Evolutionary conservation across 2,888 invertebrate species (phyloP).

Genomic region (Drosophila pseudotakahashii): DNA sequence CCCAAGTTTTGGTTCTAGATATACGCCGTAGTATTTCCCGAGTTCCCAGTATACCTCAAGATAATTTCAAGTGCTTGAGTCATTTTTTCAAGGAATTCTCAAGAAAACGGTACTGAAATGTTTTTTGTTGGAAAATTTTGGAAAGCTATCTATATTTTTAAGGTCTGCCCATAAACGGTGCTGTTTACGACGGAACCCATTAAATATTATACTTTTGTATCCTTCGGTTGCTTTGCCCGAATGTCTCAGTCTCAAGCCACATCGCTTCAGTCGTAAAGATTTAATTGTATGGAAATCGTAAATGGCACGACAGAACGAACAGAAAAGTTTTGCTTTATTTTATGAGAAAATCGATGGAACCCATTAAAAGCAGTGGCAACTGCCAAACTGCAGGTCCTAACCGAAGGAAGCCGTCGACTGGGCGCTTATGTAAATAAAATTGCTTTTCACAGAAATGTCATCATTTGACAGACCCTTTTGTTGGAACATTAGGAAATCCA

Average conservation of each 20-base stretch:
- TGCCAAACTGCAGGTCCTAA: constrained; percentile 25
- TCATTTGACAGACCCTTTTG: constrained; percentile 23
- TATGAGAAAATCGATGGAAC: constrained; percentile 56
- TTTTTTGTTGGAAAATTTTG: not conserved
- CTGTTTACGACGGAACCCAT: constrained; percentile 22
- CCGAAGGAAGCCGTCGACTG: constrained; percentile 6
- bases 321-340: constrained; percentile 54
- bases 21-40: constrained; percentile 4
- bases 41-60: constrained; percentile 14
- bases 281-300: constrained; percentile 80
- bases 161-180: constrained; percentile 17
- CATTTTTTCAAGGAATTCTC: not conserved
- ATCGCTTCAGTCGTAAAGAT: constrained; percentile 69
- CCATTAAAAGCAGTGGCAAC: constrained; percentile 36
- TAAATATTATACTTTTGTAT: constrained; percentile 46
- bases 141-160: constrained; percentile 12
- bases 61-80: constrained; percentile 20
- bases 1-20: not conserved
- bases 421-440: constrained; percentile 31
- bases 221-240: constrained; percentile 40
- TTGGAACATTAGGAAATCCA: constrained; percentile 8
- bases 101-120: not conserved
- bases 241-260: constrained; percentile 52
- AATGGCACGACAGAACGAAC: constrained; percentile 68
- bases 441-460: constrained; percentile 25